Base-by-base conservation (phyloP, 2,113 vertebrate species). In the Monarcha castaneiventris region DNA sequence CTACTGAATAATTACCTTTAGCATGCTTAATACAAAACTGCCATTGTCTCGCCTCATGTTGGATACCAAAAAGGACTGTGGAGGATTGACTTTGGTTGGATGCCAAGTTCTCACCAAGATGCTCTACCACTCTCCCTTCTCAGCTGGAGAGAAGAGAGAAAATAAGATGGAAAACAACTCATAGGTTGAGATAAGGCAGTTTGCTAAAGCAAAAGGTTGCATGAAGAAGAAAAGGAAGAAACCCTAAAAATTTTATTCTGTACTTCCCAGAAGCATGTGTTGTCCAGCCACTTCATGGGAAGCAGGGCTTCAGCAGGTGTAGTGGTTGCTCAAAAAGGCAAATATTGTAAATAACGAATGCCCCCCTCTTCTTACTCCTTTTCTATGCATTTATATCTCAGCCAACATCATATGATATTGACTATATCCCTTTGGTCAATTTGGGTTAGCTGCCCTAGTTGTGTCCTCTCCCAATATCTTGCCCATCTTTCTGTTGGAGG, bases 1-100 rank as follows among this genome's bases (percentile, higher is more conserved):
- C 16, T 46, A 17, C 16, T 39, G 0, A 0, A 17, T 59, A 52
- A 25, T 37, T 67, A 52, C 19, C 13, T 46, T 11, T 11, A 44
- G 19, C 29, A 11, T 46, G 11, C 13, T 39, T 59, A 30, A 52
- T 30, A 52, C 46, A 81, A 67, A 74, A 17, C 19, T 75, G 43
- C 26, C 2, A 1, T 32, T 21, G 32, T 59, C 44, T 61, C 0
- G 0, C 39, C 13, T 44, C 3, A 3, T 11, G 11, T 3, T 75
- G 33, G 27, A 23, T 23, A 52, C 23, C 29, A 59, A 21, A 52
- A 46, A 61, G 7, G 11, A 52, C n/a, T 52, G 29, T 74, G 46
- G 13, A 52, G 46, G 29, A 30, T n/a, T 75, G 86, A n/a, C 39
- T 23, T 43, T 51, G 37, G 11, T 18, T 52, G 46, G 20, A 46